These are phyloP conservation scores for Gymnocephalus cernua DNA, from an alignment of 2,113 vertebrate genomes.

Conservation along the genomic window DNA sequence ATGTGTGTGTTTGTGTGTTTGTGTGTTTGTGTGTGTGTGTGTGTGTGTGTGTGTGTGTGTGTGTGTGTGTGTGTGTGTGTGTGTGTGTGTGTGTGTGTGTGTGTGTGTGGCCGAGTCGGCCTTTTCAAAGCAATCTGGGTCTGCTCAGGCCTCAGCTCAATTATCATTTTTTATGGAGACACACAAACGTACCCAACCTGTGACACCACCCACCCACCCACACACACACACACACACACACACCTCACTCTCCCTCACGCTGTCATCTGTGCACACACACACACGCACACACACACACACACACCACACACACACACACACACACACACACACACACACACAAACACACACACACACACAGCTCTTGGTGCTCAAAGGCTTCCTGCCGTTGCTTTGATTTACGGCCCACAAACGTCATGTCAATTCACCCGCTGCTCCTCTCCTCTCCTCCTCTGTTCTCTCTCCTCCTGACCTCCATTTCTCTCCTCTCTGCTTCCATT, in stretches of 20 bases:
- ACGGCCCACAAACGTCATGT: slow-evolving; percentile 35
- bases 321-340: slow-evolving; percentile 3
- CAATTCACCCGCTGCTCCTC: slow-evolving; percentile 22
- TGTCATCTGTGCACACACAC: too few relatives aligned
- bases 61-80: slow-evolving; percentile 8
- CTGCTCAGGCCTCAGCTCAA: slow-evolving; percentile 24
- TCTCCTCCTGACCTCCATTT: slow-evolving; percentile 35
- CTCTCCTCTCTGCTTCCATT: not conserved
- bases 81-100: not conserved
- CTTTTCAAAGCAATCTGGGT: slow-evolving; percentile 49
- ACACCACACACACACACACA: slow-evolving; percentile 8
- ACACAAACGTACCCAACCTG: not conserved
- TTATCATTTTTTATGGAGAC: slow-evolving; percentile 38
- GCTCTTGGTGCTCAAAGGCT: slow-evolving; percentile 52
- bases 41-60: not conserved
- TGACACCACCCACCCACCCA: not conserved
- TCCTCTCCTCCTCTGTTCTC: slow-evolving; percentile 6
- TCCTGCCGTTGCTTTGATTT: slow-evolving; percentile 61
- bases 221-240: slow-evolving; percentile 5
- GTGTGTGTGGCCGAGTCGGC: slow-evolving; percentile 6
- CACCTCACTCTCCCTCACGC: too few relatives aligned
- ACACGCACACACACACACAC: too few relatives aligned
- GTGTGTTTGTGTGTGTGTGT: not conserved
- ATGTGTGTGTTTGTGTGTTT: slow-evolving; percentile 7
- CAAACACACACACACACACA: not conserved